phyloP scores from a whole-genome alignment of 2,113 vertebrate genomes.

The Chrysochloris asiatica region DNA sequence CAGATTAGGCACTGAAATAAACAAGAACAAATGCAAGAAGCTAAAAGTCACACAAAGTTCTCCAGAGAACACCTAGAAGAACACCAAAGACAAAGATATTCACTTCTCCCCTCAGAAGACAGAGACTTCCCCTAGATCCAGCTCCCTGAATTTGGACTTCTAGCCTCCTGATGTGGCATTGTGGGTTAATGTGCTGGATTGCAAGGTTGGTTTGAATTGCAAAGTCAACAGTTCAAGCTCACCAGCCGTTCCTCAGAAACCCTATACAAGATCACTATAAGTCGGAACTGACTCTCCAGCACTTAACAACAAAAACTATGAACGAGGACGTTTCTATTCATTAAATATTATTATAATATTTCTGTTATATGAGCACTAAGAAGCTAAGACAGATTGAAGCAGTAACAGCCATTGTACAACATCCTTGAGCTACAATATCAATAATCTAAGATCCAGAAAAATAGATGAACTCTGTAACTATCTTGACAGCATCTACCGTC shows the following conservation, averaged over 20 bases:
- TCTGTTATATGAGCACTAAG: not conserved
- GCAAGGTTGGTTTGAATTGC: too few species aligned
- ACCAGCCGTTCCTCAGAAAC: too few species aligned
- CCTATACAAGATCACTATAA: too few species aligned
- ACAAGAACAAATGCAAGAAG: not conserved
- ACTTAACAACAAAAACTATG: too few species aligned
- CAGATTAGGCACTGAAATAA: not conserved
- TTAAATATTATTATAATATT: not conserved
- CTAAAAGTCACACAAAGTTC: not conserved
- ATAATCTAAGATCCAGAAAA: not conserved
- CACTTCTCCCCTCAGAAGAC: not conserved
- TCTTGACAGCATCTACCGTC: not conserved
- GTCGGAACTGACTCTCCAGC: too few species aligned
- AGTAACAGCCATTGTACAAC: too few species aligned
- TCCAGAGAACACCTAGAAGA: not conserved
- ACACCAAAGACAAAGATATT: not conserved
- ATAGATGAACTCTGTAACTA: not conserved
- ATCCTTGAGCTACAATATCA: not conserved
- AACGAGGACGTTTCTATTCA: too few species aligned
- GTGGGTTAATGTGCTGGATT: too few species aligned
- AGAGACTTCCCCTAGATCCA: not conserved
- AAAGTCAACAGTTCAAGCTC: too few species aligned
- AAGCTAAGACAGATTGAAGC: not conserved
- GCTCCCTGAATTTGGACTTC: not conserved
- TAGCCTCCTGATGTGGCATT: too few species aligned